phyloP scores from a whole-genome alignment of 2,113 vertebrate genomes.

The Cebus imitator region DNA sequence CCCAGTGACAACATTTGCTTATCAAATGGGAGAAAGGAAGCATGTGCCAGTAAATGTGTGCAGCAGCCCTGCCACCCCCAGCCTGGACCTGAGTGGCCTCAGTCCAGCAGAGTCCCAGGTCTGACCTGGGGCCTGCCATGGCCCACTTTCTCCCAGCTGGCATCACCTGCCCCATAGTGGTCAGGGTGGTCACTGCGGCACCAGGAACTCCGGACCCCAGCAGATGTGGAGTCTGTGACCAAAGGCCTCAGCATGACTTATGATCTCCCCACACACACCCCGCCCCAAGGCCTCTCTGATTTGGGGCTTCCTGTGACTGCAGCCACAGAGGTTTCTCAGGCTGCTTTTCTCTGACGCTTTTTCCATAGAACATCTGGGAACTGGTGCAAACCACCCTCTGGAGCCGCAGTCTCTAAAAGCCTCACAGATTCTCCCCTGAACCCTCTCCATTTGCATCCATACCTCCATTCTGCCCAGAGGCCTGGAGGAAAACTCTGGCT shows the following conservation, averaged over 20 bases:
- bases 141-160: neutral
- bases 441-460: neutral
- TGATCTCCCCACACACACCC: neutral
- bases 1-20: neutral
- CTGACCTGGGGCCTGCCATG: rapidly evolving
- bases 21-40: conserved; percentile 61
- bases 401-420: neutral
- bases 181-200: neutral
- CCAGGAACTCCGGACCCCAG: neutral
- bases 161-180: neutral
- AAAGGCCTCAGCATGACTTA: neutral
- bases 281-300: neutral
- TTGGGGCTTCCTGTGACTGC: conserved; percentile 54
- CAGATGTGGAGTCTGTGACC: conserved; percentile 30
- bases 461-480: neutral
- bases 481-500: neutral
- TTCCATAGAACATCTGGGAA: conserved; percentile 42
- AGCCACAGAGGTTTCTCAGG: conserved; percentile 42
- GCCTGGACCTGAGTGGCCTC: neutral
- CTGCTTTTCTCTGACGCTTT: conserved; percentile 50
- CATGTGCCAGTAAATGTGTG: conserved; percentile 4
- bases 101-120: neutral
- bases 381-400: neutral
- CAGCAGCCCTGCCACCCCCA: neutral
- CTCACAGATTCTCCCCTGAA: neutral